Evolutionary conservation across 2,797 vertebrate species (phyloP), one percentile per base, ranked within the genome.

Genomic region (Otus scops): DNA sequence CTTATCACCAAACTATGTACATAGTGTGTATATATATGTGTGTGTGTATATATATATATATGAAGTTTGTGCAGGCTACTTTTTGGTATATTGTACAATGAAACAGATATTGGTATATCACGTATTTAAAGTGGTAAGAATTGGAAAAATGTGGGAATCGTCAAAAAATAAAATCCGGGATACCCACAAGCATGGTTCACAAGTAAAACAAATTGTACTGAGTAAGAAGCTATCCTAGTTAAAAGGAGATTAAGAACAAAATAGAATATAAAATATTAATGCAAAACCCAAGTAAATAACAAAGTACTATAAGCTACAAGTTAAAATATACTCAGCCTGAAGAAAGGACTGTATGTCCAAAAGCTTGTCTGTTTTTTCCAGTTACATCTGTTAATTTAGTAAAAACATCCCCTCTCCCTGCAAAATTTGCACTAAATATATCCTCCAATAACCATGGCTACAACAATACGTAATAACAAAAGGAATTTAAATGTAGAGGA

Each of bases 171-270:
- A 71, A 90, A 57, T 64, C 9, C 36, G 69, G 20, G 10, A 28
- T 43, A 43, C 5, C 3, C 20, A 56, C 10, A 54, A 73, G 24
- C 11, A 38, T 43, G 9, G 10, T 54, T 81, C 50, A 54, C 17
- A 81, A 88, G 14, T 78, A 78, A 90, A 93, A 56, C 16, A 74
- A 64, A 68, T 80, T 65, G 48, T 68, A 69, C 12, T 36, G 15
- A 81, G 8, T 30, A 82, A 95, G 36, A 92, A 81, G 2, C 23
- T 64, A 47, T 43, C 18, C n/a, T 76, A 73, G 47, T 54, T 71
- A 69, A 95, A 88, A 84, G 14, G 38, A 85, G 36, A 94, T 34
- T 82, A n/a, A 94, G 91, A 93, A 54, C 17, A 92, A 95, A 88
- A 71, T 24, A 50, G 38, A 84, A 68, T 53, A 92, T 84, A 69